Evolutionary conservation across 1,140 invertebrate genomes (phyloP), one percentile per base, ranked within the genome.

Genomic region (Zophobas morio): DNA sequence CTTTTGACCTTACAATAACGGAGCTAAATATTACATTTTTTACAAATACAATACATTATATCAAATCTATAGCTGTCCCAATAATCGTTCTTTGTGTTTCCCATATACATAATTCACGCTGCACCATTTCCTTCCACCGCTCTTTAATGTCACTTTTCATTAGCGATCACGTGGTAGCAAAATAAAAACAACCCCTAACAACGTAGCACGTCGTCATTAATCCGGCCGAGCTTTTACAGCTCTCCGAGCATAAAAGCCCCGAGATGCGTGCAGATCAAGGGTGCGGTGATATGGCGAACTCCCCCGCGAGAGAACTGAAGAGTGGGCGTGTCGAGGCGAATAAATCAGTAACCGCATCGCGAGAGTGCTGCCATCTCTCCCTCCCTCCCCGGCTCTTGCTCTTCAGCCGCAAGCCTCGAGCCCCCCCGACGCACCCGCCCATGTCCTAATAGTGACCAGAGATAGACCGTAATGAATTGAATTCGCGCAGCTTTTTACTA

Each of bases 271-370:
- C 75, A 56, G 74, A 70, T 76, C 63, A 75, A 79, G 79, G 77
- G 79, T 76, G 80, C 74, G 74, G 79, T 78, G 79, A 78, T 75
- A 74, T 72, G 78, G 46, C 78, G 54, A 47, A 49, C 76, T 72
- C 82, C 74, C 79, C 77, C 76, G 74, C 81, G 72, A 75, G 78
- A 70, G 70, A 60, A 78, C 74, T 80, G 79, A 71, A 82, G 79
- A 76, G 80, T 83, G 80, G 82, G 82, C 80, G 82, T 83, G 82
- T 77, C 81, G 66, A 66, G 78, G 76, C 81, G 74, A 80, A 83
- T 83, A 83, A 83, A 83, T 83, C 82, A 83, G 82, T 79, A 80
- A 82, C 82, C 81, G 78, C 79, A 81, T 74, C 78, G 63, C 79
- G 47, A 51, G 70, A 71, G 74, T 66, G 60, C 60, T 66, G 60